Conservation (phyloP, 2,113 vertebrate genomes). For the Mastomys coucha region DNA sequence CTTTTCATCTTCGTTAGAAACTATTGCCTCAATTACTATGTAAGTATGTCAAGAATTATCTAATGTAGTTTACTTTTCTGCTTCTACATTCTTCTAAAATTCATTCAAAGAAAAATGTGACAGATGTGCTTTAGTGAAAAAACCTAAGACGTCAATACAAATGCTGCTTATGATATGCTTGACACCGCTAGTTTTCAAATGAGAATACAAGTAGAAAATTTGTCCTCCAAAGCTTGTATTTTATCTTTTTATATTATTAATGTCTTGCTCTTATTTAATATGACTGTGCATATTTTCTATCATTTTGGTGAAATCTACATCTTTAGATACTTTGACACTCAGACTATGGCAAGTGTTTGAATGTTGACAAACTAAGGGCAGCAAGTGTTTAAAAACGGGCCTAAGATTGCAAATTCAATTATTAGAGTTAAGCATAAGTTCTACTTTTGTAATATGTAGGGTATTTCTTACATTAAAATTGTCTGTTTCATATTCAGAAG, state of each 20-base stretch:
- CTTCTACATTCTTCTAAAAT: not conserved
- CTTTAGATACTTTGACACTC: slow-evolving; percentile 20
- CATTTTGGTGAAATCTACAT: slow-evolving; percentile 47
- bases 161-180: slow-evolving; percentile 20
- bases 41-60: not conserved
- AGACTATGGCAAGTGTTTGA: slow-evolving; percentile 6
- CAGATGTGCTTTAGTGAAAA: not conserved
- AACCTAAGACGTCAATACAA: not conserved
- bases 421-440: slow-evolving; percentile 34
- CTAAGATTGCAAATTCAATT: slow-evolving; percentile 41
- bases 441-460: slow-evolving; percentile 52
- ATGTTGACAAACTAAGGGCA: slow-evolving; percentile 47
- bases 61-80: not conserved
- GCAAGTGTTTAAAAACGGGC: slow-evolving; percentile 69
- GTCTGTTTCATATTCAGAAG: slow-evolving; percentile 13
- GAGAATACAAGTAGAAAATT: not conserved
- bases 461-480: slow-evolving; percentile 40
- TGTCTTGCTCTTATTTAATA: slow-evolving; percentile 64
- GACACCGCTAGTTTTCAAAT: slow-evolving; percentile 56
- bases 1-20: not conserved
- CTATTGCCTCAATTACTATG: not conserved
- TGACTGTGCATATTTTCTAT: slow-evolving; percentile 64
- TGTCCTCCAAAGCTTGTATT: slow-evolving; percentile 51
- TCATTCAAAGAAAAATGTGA: not conserved
- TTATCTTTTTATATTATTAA: slow-evolving; percentile 57